These are phyloP conservation scores for Hirtodrosophila histrioides DNA, from an alignment of 2,888 invertebrate species.

Conservation along the genomic window DNA sequence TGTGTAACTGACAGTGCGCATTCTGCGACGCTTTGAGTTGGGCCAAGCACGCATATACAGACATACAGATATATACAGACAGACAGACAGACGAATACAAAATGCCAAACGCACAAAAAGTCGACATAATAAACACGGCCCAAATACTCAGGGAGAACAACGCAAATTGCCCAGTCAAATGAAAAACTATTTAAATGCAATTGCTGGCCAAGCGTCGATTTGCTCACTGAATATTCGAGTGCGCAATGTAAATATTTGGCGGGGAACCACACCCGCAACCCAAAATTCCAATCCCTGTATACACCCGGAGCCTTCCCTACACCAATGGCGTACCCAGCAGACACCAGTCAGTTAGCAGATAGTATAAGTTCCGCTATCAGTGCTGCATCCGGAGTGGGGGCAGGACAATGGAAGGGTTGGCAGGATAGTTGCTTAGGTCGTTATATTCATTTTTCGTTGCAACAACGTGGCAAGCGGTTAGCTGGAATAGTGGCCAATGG, in stretches of 20 bases:
- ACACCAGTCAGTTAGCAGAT: conserved; percentile 53
- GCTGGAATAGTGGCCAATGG: conserved; percentile 27
- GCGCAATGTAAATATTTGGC: conserved; percentile 53
- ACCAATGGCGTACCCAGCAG: neutral
- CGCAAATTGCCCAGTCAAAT: conserved; percentile 72
- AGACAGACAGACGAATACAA: conserved; percentile 7
- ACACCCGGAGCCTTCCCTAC: neutral
- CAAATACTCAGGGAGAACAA: conserved; percentile 23
- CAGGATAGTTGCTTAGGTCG: conserved; percentile 32
- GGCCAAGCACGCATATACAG: neutral
- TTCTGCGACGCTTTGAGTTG: conserved; percentile 15
- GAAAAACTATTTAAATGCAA: conserved; percentile 78
- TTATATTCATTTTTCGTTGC: conserved; percentile 32
- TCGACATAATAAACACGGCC: conserved; percentile 50
- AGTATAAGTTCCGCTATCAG: conserved; percentile 70
- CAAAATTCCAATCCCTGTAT: conserved; percentile 5
- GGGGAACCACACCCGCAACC: conserved; percentile 10
- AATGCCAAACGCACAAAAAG: conserved; percentile 53
- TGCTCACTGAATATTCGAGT: conserved; percentile 74
- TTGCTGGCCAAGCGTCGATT: conserved; percentile 74
- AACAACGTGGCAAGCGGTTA: conserved; percentile 36
- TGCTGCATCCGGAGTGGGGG: conserved; percentile 53
- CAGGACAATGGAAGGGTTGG: conserved; percentile 13
- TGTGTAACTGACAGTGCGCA: conserved; percentile 52
- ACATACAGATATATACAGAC: neutral